Percentiles rank a stretch among this genome's conserved stretches.
phyloP scores from a whole-genome alignment of 2,888 invertebrate species.

The Calliopum simillimum region DNA sequence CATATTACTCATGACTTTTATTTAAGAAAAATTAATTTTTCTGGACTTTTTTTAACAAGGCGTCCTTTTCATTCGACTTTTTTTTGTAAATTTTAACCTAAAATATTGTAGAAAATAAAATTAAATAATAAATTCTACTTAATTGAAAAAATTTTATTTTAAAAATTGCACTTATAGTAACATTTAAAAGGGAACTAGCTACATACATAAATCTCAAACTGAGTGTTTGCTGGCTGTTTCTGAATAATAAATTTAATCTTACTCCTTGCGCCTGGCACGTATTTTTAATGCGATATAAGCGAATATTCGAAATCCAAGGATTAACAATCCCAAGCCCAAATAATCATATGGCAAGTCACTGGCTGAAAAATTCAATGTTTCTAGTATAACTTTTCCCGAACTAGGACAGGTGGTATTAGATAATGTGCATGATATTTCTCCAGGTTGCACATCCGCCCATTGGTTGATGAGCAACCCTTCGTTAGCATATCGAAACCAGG shows the following conservation, averaged over 20 bases:
- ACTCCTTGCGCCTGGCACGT: constrained; percentile 76
- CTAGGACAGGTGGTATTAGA: constrained; percentile 82
- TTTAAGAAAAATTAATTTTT: no score
- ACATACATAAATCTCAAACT: no score
- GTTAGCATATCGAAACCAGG: constrained; percentile 94
- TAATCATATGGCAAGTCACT: constrained; percentile 78
- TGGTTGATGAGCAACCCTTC: constrained; percentile 91
- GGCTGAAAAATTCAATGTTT: constrained; percentile 81
- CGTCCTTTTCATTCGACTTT: no score
- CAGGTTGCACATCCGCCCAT: constrained; percentile 81
- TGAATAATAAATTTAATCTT: constrained; percentile 2
- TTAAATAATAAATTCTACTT: no score
- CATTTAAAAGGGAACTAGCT: no score
- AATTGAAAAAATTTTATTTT: no score
- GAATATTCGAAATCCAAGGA: constrained; percentile 79
- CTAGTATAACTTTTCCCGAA: constrained; percentile 81
- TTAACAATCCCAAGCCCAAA: constrained; percentile 76
- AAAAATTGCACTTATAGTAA: no score
- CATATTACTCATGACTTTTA: no score
- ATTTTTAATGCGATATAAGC: constrained; percentile 81
- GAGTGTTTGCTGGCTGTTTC: not conserved
- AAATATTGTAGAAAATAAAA: no score
- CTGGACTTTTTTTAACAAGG: no score
- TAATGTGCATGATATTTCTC: constrained; percentile 79
- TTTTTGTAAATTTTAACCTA: no score